Evolutionary conservation across 30 jellyfish, hydroid and myxozoan genomes (phyloP).

Genomic region (Pseudorhiza aurosa): DNA sequence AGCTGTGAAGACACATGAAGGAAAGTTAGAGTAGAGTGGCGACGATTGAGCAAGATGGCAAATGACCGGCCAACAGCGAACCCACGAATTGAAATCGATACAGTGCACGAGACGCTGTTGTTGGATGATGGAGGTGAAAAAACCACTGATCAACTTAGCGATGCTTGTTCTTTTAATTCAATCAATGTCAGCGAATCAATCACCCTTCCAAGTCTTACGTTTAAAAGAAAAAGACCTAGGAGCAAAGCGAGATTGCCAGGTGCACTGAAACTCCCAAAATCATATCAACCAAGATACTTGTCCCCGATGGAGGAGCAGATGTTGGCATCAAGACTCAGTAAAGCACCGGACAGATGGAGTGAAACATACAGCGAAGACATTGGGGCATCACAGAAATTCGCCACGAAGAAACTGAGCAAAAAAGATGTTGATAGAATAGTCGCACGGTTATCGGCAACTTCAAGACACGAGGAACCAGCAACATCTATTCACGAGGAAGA

Average conservation of each 20-base stretch:
- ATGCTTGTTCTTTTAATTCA: background rate
- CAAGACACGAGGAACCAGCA: background rate
- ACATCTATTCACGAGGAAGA: background rate
- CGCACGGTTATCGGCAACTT: constrained; percentile 13
- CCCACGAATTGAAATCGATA: background rate
- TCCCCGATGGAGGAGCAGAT: constrained; percentile 48
- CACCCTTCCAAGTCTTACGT: constrained; percentile 1
- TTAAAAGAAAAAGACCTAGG: background rate
- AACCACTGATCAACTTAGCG: background rate
- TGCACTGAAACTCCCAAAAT: constrained; percentile 39
- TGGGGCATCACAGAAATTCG: background rate
- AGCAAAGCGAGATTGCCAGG: constrained; percentile 43
- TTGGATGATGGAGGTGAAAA: background rate
- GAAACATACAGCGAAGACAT: constrained; percentile 40
- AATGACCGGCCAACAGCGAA: background rate
- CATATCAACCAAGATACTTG: constrained; percentile 40
- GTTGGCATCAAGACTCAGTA: constrained; percentile 38
- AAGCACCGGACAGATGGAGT: constrained; percentile 58
- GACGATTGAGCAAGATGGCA: background rate
- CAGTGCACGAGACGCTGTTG: background rate
- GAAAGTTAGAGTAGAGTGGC: background rate
- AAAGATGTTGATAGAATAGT: constrained; percentile 36
- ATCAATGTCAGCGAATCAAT: background rate
- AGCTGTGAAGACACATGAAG: background rate
- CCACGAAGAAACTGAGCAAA: constrained; percentile 18